phyloP scores from a whole-genome alignment of 1,140 invertebrate species.

The Drosophila lowei region DNA sequence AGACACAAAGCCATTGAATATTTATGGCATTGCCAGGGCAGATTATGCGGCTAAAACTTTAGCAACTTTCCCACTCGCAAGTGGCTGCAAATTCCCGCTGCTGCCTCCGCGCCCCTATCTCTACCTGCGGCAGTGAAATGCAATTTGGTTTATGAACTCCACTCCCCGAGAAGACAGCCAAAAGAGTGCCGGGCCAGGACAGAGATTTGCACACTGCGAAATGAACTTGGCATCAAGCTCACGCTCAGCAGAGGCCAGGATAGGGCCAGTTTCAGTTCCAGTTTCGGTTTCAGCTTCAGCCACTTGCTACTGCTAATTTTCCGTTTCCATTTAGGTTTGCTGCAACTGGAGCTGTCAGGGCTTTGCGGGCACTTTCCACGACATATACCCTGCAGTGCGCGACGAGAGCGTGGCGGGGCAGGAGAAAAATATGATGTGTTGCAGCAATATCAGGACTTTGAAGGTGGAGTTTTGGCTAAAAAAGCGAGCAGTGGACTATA shows the following conservation, averaged over 20 bases:
- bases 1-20: slow-evolving; percentile 71
- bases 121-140: slow-evolving; percentile 55
- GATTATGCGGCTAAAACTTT: slow-evolving; percentile 79
- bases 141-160: slow-evolving; percentile 78
- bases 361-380: slow-evolving; percentile 54
- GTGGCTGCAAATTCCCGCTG: slow-evolving; percentile 46
- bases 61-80: slow-evolving; percentile 60
- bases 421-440: no score
- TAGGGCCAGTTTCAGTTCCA: not conserved
- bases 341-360: slow-evolving; percentile 42
- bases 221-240: slow-evolving; percentile 60
- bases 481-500: no score
- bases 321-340: slow-evolving; percentile 12
- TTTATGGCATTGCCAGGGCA: slow-evolving; percentile 71
- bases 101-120: slow-evolving; percentile 20
- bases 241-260: not conserved
- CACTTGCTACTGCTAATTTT: slow-evolving; percentile 33
- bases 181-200: slow-evolving; percentile 45
- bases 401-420: slow-evolving; percentile 4
- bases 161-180: slow-evolving; percentile 27
- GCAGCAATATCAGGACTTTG: no score
- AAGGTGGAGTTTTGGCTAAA: no score
- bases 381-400: slow-evolving; percentile 10
- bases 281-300: slow-evolving; percentile 25
- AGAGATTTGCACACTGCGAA: slow-evolving; percentile 62